A percentile compares a stretch with the other conserved stretches of the same genome.
These are phyloP conservation scores for Nipponia nippon DNA, from an alignment of 2,113 vertebrate genomes.

Conservation along the genomic window DNA sequence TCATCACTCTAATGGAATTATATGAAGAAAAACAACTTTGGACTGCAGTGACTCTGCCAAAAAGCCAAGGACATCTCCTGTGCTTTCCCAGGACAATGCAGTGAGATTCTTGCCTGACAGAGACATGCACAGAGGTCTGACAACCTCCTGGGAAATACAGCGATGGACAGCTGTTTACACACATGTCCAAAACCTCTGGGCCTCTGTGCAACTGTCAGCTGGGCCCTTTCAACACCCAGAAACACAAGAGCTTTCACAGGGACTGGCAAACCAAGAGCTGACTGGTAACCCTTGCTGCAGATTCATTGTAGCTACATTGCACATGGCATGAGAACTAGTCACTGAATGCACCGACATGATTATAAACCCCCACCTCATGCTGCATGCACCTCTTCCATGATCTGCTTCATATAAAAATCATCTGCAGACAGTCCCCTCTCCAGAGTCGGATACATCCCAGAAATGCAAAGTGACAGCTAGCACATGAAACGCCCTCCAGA, in stretches of 20 bases:
- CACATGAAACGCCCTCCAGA: neutral
- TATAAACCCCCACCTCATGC: neutral
- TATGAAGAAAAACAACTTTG: slow-evolving; percentile 26
- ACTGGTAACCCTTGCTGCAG: neutral
- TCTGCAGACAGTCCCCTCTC: neutral
- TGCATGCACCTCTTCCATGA: neutral
- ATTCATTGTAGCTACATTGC: neutral
- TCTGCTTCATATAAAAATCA: neutral
- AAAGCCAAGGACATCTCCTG: slow-evolving; percentile 32
- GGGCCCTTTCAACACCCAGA: neutral
- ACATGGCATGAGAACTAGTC: neutral
- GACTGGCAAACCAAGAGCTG: neutral
- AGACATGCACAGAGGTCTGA: neutral
- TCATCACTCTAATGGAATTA: slow-evolving; percentile 61
- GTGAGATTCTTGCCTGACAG: neutral
- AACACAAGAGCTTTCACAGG: neutral
- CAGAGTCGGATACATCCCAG: neutral
- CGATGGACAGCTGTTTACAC: neutral
- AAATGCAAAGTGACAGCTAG: slow-evolving; percentile 30
- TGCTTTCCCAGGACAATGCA: neutral
- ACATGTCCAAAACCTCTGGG: neutral
- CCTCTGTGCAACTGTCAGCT: neutral
- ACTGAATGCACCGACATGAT: fast-evolving
- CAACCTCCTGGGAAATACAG: neutral
- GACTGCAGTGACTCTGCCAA: slow-evolving; percentile 20